Evolutionary conservation across 2,113 vertebrate genomes (phyloP).

Genomic region (Forbesichthys papilliferus): DNA sequence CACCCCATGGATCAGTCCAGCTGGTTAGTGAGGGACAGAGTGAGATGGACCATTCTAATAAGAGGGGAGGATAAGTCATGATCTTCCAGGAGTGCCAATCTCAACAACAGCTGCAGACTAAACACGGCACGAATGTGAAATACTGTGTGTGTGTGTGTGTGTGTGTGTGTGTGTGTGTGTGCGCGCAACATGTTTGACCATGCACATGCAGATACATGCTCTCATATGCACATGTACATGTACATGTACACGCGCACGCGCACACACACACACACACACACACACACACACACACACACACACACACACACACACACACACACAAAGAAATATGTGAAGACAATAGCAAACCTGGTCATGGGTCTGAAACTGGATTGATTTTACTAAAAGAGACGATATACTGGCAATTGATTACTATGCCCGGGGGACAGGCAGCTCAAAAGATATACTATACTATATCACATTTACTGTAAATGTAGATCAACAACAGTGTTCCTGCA

Average conservation of each 20-base stretch:
- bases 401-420: constrained; percentile 46
- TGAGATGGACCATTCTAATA: constrained; percentile 38
- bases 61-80: constrained; percentile 39
- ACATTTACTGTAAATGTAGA: neutral
- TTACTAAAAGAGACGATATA: constrained; percentile 32
- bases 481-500: neutral
- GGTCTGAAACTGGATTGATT: constrained; percentile 58
- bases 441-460: neutral
- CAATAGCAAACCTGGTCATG: neutral
- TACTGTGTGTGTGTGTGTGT: neutral
- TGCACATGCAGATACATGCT: constrained; percentile 4
- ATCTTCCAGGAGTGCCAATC: constrained; percentile 55
- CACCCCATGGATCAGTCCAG: constrained; percentile 46
- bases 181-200: neutral
- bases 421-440: constrained; percentile 38
- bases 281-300: constrained; percentile 3
- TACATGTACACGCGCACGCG: neutral
- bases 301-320: neutral
- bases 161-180: neutral
- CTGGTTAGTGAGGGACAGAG: constrained; percentile 53
- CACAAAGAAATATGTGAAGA: neutral
- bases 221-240: constrained; percentile 1
- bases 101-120: constrained; percentile 65
- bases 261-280: neutral
- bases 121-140: constrained; percentile 1